A percentile compares a stretch with the other conserved stretches of the same genome.
Conservation (phyloP, 1,140 invertebrate genomes). For the Drosophila grimshawi region DNA sequence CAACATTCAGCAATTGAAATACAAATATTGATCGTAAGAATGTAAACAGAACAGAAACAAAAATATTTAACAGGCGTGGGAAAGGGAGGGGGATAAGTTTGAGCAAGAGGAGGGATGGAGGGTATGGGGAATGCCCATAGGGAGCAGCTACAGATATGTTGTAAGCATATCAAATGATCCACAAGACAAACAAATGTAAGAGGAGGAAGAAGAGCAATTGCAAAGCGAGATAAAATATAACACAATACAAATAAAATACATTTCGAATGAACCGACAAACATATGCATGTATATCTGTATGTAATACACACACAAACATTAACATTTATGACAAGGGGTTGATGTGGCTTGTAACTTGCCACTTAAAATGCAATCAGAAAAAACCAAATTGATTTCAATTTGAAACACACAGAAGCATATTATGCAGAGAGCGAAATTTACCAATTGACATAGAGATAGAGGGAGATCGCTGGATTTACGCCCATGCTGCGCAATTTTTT, state of each 20-base stretch:
- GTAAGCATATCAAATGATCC: background rate
- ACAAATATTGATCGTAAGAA: conserved; percentile 36
- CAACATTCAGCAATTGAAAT: background rate
- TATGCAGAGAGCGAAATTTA: background rate
- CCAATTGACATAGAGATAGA: background rate
- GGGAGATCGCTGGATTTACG: background rate
- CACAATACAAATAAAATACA: conserved; percentile 49
- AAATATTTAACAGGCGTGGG: conserved; percentile 32
- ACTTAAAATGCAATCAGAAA: conserved; percentile 76
- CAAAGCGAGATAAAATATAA: background rate
- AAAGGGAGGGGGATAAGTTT: conserved; percentile 8
- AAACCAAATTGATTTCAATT: conserved; percentile 77
- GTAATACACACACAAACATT: conserved; percentile 54
- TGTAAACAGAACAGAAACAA: conserved; percentile 16
- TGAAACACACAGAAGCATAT: conserved; percentile 31
- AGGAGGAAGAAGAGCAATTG: background rate
- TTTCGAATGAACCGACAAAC: conserved; percentile 41
- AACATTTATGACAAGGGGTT: conserved; percentile 45
- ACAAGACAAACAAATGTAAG: conserved; percentile 46
- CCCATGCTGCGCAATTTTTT: conserved; percentile 1
- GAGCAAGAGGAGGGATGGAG: too few relatives aligned
- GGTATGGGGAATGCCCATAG: background rate
- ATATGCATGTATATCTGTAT: background rate
- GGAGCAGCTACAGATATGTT: background rate
- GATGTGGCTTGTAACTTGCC: conserved; percentile 53